A percentile compares a stretch with the other conserved stretches of the same genome.
These are phyloP conservation scores for Augochlorella aurata DNA, from an alignment of 2,888 invertebrate genomes.

Conservation along the genomic window DNA sequence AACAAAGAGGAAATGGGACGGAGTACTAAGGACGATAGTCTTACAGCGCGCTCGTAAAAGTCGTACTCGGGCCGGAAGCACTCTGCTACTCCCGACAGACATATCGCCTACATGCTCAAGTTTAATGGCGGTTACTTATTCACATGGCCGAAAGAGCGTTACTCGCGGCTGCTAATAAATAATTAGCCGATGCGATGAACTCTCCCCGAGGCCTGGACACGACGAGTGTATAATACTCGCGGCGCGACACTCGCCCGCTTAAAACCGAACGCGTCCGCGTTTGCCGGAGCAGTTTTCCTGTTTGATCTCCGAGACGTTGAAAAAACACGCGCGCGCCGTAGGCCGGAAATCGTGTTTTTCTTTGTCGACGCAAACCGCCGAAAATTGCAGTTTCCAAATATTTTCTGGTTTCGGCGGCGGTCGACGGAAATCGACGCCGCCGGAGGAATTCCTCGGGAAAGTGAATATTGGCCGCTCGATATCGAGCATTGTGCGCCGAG, in stretches of 20 bases:
- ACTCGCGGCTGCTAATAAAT: constrained; percentile 68
- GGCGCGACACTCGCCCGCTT: neutral
- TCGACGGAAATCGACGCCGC: too few species aligned
- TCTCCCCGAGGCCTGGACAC: constrained; percentile 19
- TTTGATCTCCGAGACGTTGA: neutral
- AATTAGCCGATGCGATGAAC: constrained; percentile 59
- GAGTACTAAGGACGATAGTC: constrained; percentile 50
- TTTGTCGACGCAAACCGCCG: too few species aligned
- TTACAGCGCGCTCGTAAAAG: constrained; percentile 60
- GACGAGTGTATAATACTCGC: constrained; percentile 6
- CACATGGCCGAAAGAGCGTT: constrained; percentile 66
- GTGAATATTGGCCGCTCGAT: too few species aligned
- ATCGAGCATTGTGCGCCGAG: too few species aligned
- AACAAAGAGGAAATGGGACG: constrained; percentile 36
- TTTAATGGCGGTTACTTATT: constrained; percentile 66
- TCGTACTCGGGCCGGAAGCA: constrained; percentile 54
- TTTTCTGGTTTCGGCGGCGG: too few species aligned
- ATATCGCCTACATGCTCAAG: constrained; percentile 58
- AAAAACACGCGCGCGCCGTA: too few species aligned
- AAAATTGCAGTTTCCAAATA: too few species aligned
- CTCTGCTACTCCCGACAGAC: constrained; percentile 57
- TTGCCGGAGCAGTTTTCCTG: neutral
- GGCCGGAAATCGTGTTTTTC: too few species aligned
- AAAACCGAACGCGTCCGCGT: neutral
- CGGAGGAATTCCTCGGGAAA: too few species aligned